Evolutionary conservation across 2,797 vertebrate species (phyloP), one percentile per base, ranked within the genome.

Genomic region (Chelidonichthys spinosus): DNA sequence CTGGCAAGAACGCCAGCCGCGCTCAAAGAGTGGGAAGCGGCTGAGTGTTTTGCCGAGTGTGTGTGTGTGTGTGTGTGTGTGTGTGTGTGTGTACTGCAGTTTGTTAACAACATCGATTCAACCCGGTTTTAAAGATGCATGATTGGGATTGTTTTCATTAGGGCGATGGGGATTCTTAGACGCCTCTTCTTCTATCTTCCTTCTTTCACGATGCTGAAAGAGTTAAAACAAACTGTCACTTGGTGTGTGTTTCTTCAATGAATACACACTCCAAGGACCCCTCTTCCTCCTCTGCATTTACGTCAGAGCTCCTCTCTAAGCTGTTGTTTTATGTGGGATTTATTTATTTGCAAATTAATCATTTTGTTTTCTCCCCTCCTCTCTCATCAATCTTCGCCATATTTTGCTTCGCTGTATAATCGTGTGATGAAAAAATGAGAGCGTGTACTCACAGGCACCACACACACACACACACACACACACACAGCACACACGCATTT

Each of bases 261-360:
- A 72, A 52, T 33, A 13, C 56, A 61, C 53, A 74, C 68, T 55
- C 67, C 40, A 81, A 85, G 85, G 84, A 79, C 85, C 55, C 47
- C 25, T 56, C 25, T 64, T 32, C 18, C 14, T 74, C 75, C 17
- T 70, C 73, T 76, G 35, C 8, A 11, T 50, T 79, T 49, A 18
- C 37, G 17, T 81, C 69, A 73, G 43, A 83, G 44, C 68, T 69
- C 47, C 58, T 65, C 63, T 69, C 47, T 79, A 63, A 85, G 79
- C 78, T 71, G 37, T 54, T 73, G 58, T 72, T 85, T 78, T 47
- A 76, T 79, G 32, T 60, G 11, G 64, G 79, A 85, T 82, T 84
- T 74, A 63, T 74, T 69, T 79, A 14, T 77, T 84, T 60, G n/a
- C 65, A 71, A 84, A 85, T 75, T 15, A 79, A 74, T 84, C 33